phyloP scores from a whole-genome alignment of 2,888 invertebrate genomes.

The Hemicrepidius hirtus region DNA sequence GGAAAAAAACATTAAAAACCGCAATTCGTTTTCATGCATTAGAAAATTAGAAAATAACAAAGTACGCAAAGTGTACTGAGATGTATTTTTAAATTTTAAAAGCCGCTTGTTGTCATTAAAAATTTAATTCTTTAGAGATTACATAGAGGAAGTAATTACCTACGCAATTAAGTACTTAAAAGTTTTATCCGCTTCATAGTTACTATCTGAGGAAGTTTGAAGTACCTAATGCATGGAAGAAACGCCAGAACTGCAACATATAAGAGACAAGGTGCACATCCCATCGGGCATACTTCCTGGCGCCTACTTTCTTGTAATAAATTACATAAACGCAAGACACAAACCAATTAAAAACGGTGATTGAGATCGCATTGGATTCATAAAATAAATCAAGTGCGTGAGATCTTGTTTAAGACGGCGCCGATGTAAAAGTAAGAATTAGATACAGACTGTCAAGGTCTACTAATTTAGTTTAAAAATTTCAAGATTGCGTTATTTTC shows the following conservation, averaged over 20 bases:
- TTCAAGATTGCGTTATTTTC: not conserved
- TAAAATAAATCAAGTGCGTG: slow-evolving; percentile 51
- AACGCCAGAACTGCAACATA: not conserved
- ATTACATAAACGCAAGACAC: slow-evolving; percentile 54
- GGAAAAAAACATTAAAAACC: no score
- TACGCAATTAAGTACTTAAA: not conserved
- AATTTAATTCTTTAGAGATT: no score
- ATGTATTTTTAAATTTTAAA: no score
- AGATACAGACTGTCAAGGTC: slow-evolving; percentile 36
- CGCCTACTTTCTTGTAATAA: slow-evolving; percentile 56
- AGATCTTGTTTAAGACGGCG: slow-evolving; percentile 46
- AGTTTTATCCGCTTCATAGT: not conserved
- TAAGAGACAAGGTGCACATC: slow-evolving; percentile 10
- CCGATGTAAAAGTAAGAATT: slow-evolving; percentile 44
- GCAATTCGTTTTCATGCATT: no score
- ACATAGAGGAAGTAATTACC: not conserved
- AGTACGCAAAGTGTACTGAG: no score
- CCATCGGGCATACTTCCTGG: slow-evolving; percentile 53
- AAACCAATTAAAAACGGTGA: slow-evolving; percentile 48
- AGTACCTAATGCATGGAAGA: not conserved
- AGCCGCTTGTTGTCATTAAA: no score
- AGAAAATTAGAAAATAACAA: no score
- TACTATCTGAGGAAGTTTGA: not conserved
- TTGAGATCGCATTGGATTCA: slow-evolving; percentile 50
- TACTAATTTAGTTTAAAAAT: slow-evolving; percentile 11